Conservation (phyloP, 2,113 vertebrate species). For the Ochotona curzoniae region DNA sequence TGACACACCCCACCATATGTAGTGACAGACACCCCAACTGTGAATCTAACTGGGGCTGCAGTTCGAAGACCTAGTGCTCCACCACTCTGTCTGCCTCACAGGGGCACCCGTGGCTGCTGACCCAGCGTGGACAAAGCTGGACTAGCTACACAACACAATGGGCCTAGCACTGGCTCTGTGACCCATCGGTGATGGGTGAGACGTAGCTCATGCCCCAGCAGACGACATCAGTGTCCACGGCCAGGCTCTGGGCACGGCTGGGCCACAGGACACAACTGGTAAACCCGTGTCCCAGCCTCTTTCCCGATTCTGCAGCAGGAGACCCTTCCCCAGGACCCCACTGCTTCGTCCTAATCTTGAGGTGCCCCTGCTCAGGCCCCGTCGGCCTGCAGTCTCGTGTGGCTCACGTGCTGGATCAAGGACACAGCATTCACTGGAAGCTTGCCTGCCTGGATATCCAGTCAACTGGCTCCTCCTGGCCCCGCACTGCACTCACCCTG, state of each 20-base stretch:
- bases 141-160: rapidly evolving
- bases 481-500: background rate
- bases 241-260: background rate
- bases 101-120: rapidly evolving
- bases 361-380: background rate
- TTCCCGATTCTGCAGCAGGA: no score
- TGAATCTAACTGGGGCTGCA: background rate
- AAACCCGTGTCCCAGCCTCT: no score
- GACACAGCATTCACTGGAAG: background rate
- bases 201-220: background rate
- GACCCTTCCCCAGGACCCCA: background rate
- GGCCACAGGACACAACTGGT: background rate
- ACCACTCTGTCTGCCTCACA: rapidly evolving
- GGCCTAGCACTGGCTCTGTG: rapidly evolving
- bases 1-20: no score
- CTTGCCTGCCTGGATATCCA: no score
- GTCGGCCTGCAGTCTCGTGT: rapidly evolving
- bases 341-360: background rate
- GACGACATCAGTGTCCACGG: background rate
- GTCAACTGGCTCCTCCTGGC: background rate
- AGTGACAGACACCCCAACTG: no score
- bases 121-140: background rate
- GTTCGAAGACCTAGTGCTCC: background rate
- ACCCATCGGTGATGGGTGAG: no score
- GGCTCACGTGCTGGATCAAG: background rate